Conservation (phyloP, 2,113 vertebrate genomes). For the Lethenteron reissneri region DNA sequence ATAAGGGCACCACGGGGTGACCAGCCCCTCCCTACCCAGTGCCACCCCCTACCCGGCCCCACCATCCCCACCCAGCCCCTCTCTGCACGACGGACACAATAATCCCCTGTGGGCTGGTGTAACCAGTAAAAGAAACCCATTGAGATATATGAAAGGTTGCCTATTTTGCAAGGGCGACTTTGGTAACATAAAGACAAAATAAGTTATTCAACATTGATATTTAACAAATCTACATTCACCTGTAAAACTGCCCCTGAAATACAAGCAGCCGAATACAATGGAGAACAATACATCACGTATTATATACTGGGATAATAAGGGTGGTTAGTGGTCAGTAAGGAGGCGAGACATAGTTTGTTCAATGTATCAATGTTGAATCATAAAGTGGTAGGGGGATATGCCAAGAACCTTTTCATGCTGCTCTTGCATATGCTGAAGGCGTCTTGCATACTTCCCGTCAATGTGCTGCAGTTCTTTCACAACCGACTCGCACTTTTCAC, state of each 20-base stretch:
- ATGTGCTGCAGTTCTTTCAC: conserved; percentile 52
- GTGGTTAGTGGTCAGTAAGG: not conserved
- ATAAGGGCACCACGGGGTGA: too few relatives aligned
- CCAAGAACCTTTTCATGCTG: conserved; percentile 61
- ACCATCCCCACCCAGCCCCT: too few relatives aligned
- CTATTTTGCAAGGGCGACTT: too few relatives aligned
- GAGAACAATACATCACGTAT: too few relatives aligned
- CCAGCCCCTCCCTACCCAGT: too few relatives aligned
- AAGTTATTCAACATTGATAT: too few relatives aligned
- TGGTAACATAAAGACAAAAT: too few relatives aligned
- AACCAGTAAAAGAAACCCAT: too few relatives aligned
- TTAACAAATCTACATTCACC: not conserved
- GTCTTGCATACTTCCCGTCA: conserved; percentile 55
- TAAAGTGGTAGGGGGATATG: not conserved
- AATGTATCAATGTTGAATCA: not conserved
- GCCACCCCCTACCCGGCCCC: too few relatives aligned
- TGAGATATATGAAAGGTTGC: too few relatives aligned
- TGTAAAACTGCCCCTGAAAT: not conserved
- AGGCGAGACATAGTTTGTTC: not conserved
- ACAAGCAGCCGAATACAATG: not conserved
- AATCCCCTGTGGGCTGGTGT: too few relatives aligned
- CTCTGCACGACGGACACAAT: too few relatives aligned
- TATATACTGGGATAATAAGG: not conserved
- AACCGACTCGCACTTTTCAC: conserved; percentile 49
- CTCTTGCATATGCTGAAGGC: conserved; percentile 55